Evolutionary conservation across 2,797 vertebrate species (phyloP).

Genomic region (Hypotaenidia okinawae): DNA sequence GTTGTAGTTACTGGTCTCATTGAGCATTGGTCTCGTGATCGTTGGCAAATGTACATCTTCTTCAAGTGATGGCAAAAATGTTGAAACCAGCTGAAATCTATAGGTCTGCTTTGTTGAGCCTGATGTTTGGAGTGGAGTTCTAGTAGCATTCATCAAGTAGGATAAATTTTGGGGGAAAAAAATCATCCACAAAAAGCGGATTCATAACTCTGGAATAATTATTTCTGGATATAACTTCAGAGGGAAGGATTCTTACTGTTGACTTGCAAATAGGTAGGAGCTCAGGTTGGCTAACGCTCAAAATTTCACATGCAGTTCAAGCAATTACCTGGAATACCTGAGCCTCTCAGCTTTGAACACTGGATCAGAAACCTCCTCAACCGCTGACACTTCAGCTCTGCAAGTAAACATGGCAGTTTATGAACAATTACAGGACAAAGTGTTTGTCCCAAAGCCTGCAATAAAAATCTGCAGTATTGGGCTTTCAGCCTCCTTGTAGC

Average conservation of each 20-base stretch:
- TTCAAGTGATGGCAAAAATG: neutral
- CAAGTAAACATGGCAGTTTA: neutral
- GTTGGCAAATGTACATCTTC: neutral
- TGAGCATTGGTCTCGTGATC: neutral
- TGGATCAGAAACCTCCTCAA: neutral
- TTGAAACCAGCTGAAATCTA: neutral
- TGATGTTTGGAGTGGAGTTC: neutral
- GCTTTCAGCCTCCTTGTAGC: neutral
- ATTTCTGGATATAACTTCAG: neutral
- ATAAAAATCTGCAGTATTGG: neutral
- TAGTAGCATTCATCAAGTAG: neutral
- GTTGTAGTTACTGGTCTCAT: neutral
- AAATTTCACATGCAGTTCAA: neutral
- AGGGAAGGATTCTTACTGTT: neutral
- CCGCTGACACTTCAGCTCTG: neutral
- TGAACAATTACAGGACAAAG: neutral
- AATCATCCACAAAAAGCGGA: neutral
- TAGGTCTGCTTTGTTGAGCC: neutral
- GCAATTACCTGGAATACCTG: neutral
- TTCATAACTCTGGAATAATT: neutral
- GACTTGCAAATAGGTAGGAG: neutral
- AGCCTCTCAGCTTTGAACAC: neutral
- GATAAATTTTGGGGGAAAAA: neutral
- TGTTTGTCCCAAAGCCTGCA: neutral
- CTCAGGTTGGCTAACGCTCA: neutral